Percentiles rank a stretch among this genome's conserved stretches.
phyloP scores from a whole-genome alignment of 2,797 vertebrate genomes.

The Tolypeutes matacus region DNA sequence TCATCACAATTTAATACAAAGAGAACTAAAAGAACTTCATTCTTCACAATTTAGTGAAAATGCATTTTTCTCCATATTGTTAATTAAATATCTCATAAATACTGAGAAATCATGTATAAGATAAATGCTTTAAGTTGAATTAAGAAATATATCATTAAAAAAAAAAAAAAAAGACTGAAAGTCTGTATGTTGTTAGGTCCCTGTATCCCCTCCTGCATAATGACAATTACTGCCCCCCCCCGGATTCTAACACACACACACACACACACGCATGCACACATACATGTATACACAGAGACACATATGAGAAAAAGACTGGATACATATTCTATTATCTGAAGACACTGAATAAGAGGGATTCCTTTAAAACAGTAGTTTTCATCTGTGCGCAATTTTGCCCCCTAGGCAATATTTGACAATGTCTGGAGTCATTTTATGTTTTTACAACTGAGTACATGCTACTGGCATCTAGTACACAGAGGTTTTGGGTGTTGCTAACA shows the following conservation, averaged over 20 bases:
- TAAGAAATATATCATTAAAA: neutral
- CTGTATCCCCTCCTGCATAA: neutral
- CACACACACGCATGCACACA: neutral
- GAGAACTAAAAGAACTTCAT: neutral
- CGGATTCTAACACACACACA: neutral
- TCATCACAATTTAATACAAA: neutral
- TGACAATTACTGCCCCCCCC: neutral
- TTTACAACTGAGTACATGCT: neutral
- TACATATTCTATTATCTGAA: neutral
- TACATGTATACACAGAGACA: neutral
- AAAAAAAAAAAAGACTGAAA: no score
- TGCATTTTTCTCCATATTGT: neutral
- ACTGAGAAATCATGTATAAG: neutral
- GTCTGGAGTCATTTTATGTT: neutral
- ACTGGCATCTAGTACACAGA: neutral
- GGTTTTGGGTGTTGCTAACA: neutral
- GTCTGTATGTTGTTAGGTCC: neutral
- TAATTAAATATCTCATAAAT: neutral
- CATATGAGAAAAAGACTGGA: neutral
- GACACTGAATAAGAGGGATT: neutral
- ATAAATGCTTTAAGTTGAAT: neutral
- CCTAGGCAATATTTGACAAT: neutral
- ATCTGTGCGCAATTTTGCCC: neutral
- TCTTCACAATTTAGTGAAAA: neutral
- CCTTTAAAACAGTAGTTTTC: neutral